phyloP scores from a whole-genome alignment of 2,797 vertebrate genomes.

The Varecia variegata region DNA sequence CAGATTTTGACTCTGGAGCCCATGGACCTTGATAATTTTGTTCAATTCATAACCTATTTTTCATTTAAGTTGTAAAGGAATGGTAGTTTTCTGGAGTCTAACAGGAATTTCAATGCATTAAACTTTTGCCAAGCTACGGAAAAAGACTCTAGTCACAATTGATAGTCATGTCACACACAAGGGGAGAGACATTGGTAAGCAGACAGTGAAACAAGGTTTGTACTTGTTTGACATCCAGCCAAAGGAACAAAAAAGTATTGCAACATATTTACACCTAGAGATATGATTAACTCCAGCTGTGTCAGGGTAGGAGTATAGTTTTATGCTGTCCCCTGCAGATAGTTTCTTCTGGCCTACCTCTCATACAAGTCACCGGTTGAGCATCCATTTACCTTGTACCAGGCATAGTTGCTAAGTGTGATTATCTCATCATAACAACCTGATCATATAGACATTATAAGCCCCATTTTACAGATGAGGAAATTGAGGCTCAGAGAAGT shows the following conservation, averaged over 20 bases:
- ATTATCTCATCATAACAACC: neutral
- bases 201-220: neutral
- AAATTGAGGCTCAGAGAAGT: conserved; percentile 36
- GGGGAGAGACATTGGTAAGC: neutral
- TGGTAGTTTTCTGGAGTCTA: conserved; percentile 27
- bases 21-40: neutral
- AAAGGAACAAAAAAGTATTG: conserved; percentile 5
- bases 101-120: conserved; percentile 3
- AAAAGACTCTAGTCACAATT: conserved; percentile 3
- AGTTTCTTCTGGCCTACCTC: conserved; percentile 16
- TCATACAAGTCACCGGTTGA: neutral
- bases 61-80: conserved; percentile 26
- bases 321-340: neutral
- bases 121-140: neutral
- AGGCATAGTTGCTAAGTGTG: neutral
- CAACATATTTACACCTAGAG: conserved; percentile 31
- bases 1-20: neutral
- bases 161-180: neutral
- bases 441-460: neutral
- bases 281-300: neutral
- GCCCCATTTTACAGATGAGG: neutral
- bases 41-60: conserved; percentile 7
- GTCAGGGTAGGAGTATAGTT: neutral
- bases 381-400: neutral
- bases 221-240: conserved; percentile 18